Percentiles rank a stretch among this genome's conserved stretches.
Conservation (phyloP, 2,888 invertebrate species). For the Eulithis prunata region DNA sequence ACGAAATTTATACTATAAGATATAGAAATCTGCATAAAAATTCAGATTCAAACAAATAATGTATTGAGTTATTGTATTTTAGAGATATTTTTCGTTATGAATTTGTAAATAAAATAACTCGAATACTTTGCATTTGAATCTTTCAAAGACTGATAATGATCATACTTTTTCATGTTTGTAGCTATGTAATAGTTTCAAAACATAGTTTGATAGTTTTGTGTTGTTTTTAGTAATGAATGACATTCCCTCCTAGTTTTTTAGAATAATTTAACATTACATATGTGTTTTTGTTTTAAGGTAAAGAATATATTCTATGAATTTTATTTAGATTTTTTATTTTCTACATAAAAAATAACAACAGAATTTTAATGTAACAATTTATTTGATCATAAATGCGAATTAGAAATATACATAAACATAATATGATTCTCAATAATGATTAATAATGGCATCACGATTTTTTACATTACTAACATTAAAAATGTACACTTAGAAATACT, state of each 20-base stretch:
- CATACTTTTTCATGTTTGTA: background rate
- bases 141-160: constrained; percentile 23
- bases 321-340: constrained; percentile 18
- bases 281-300: constrained; percentile 10
- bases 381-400: constrained; percentile 78
- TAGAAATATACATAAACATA: constrained; percentile 72
- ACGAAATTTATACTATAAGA: too few relatives aligned
- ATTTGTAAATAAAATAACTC: constrained; percentile 11
- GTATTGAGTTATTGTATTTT: too few relatives aligned
- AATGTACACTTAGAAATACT: constrained; percentile 70
- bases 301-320: constrained; percentile 31
- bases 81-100: constrained; percentile 3
- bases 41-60: too few relatives aligned
- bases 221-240: constrained; percentile 1
- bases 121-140: constrained; percentile 16
- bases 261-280: constrained; percentile 2
- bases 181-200: background rate
- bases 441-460: constrained; percentile 74
- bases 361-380: constrained; percentile 63
- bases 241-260: constrained; percentile 2
- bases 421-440: constrained; percentile 55
- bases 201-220: background rate
- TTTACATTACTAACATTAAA: constrained; percentile 64
- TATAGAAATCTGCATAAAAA: too few relatives aligned
- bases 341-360: background rate